Evolutionary conservation across 2,797 vertebrate species (phyloP).

Genomic region (Sebastes dallii): DNA sequence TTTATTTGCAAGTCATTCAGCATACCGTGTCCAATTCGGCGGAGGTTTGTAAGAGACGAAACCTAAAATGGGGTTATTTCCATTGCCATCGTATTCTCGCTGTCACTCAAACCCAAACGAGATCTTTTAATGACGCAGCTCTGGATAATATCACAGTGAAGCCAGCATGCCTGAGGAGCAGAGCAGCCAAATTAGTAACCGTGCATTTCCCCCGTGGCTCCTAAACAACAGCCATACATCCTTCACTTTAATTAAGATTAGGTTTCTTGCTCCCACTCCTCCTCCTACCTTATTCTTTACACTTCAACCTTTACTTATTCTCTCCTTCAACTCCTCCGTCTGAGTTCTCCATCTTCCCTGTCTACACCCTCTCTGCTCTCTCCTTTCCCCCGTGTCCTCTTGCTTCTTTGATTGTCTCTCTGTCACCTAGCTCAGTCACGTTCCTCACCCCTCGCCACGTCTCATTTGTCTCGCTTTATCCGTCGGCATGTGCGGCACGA

Average conservation of each 20-base stretch:
- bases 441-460: constrained; percentile 59
- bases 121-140: constrained; percentile 66
- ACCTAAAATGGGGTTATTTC: constrained; percentile 42
- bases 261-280: constrained; percentile 45
- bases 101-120: constrained; percentile 72
- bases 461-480: constrained; percentile 73
- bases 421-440: constrained; percentile 45
- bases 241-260: constrained; percentile 77
- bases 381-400: constrained; percentile 16
- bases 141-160: constrained; percentile 68
- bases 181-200: constrained; percentile 72
- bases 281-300: constrained; percentile 24
- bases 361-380: neutral
- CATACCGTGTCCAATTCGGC: constrained; percentile 6
- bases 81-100: constrained; percentile 42
- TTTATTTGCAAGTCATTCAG: neutral
- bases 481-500: constrained; percentile 37
- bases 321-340: constrained; percentile 5
- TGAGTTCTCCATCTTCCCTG: constrained; percentile 1
- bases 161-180: constrained; percentile 69
- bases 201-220: constrained; percentile 68
- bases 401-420: constrained; percentile 47
- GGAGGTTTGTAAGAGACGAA: constrained; percentile 20
- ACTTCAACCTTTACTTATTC: constrained; percentile 27
- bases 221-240: constrained; percentile 72